These are phyloP conservation scores for Raphicerus campestris DNA, from an alignment of 2,113 vertebrate species.

Conservation along the genomic window DNA sequence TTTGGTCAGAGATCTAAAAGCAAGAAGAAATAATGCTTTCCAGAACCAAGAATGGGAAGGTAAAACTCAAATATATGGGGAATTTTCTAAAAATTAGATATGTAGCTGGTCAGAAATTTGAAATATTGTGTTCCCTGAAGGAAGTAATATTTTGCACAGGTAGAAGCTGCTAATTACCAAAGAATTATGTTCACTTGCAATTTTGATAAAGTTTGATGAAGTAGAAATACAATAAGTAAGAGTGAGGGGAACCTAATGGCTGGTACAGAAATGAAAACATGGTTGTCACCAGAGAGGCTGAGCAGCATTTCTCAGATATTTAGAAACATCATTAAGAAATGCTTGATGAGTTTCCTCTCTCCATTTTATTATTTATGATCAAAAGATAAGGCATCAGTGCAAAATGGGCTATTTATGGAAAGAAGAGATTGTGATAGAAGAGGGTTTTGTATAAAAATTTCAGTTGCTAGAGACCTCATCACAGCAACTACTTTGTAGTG, in stretches of 20 bases:
- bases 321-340: neutral
- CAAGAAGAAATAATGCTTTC: neutral
- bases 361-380: neutral
- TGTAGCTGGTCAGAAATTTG: neutral
- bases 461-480: neutral
- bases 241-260: neutral
- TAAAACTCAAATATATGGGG: neutral
- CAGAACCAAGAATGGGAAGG: neutral
- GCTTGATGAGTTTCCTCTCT: neutral
- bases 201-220: neutral
- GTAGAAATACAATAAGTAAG: neutral
- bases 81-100: neutral
- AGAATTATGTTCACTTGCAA: neutral
- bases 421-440: neutral
- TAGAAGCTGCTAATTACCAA: neutral
- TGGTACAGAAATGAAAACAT: neutral
- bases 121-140: neutral
- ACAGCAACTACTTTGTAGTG: neutral
- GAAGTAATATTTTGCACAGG: neutral
- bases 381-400: neutral
- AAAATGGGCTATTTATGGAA: neutral
- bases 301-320: neutral
- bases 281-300: neutral
- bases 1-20: neutral
- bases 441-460: neutral